phyloP scores from a whole-genome alignment of 2,797 vertebrate species.

The Sebastes miniatus region DNA sequence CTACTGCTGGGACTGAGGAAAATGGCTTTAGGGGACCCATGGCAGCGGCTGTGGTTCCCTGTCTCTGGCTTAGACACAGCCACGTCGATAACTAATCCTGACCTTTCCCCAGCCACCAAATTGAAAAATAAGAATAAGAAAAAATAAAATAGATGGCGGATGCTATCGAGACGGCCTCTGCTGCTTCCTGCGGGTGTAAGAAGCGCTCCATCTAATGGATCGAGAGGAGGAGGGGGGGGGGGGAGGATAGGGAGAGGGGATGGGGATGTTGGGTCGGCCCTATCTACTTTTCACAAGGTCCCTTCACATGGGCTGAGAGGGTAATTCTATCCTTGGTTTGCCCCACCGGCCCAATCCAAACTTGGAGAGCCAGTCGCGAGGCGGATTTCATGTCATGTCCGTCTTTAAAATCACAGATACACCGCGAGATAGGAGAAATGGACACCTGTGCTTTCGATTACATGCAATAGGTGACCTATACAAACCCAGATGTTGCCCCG shows the following conservation, averaged over 20 bases:
- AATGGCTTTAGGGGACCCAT: conserved; percentile 78
- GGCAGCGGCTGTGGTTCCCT: conserved; percentile 69
- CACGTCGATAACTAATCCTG: conserved; percentile 87
- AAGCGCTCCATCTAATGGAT: conserved; percentile 80
- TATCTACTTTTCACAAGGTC: conserved; percentile 65
- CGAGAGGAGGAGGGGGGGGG: conserved; percentile 8
- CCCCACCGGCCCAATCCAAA: conserved; percentile 33
- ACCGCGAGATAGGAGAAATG: conserved; percentile 10
- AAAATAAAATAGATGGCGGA: conserved; percentile 84
- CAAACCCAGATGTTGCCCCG: conserved; percentile 39
- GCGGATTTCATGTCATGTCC: conserved; percentile 19
- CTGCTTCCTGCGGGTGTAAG: conserved; percentile 70
- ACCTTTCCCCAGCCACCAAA: conserved; percentile 84
- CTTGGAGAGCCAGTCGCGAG: conserved; percentile 20
- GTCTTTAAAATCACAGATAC: conserved; percentile 34
- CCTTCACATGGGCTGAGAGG: conserved; percentile 53
- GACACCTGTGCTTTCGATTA: conserved; percentile 18
- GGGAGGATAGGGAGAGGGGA: conserved; percentile 30
- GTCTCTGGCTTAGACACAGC: conserved; percentile 78
- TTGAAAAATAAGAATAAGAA: conserved; percentile 85
- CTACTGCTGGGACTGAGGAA: conserved; percentile 72
- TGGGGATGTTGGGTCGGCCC: conserved; percentile 41
- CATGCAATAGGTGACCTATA: conserved; percentile 51
- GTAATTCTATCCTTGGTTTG: conserved; percentile 60
- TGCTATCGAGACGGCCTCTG: conserved; percentile 77